Evolutionary conservation across 2,888 invertebrate species (phyloP).

Genomic region (Eremobia ochroleuca): DNA sequence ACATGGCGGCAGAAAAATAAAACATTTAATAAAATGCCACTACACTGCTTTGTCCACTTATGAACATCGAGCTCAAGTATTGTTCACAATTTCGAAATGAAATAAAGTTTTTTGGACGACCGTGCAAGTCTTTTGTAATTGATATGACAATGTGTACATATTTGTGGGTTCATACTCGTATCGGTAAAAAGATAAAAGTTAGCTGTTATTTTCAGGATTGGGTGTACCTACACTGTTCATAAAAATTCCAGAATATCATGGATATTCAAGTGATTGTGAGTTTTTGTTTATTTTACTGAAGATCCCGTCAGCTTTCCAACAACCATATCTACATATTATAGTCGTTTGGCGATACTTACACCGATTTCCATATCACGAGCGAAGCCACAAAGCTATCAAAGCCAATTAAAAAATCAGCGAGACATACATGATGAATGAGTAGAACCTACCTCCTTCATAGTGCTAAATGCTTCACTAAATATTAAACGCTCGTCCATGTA

Average conservation of each 20-base stretch:
- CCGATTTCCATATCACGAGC: not conserved
- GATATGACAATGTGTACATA: constrained; percentile 7
- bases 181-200: not conserved
- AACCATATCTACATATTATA: not conserved
- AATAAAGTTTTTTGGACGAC: constrained; percentile 43
- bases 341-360: not conserved
- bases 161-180: not conserved
- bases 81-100: constrained; percentile 74
- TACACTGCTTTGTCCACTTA: constrained; percentile 72
- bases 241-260: not conserved
- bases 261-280: not conserved
- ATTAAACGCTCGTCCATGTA: constrained; percentile 79
- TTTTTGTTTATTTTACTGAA: not conserved
- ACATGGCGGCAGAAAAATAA: constrained; percentile 59
- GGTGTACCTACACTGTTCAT: not conserved
- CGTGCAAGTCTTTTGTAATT: constrained; percentile 9
- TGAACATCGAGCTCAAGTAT: constrained; percentile 75
- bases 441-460: constrained; percentile 16
- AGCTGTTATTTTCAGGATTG: not conserved
- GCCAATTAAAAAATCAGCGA: constrained; percentile 15
- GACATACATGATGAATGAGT: constrained; percentile 17
- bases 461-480: constrained; percentile 74
- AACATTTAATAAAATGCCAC: constrained; percentile 80
- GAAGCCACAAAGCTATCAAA: not conserved
- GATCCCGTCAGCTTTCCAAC: not conserved